These are phyloP conservation scores for Paraplagusia blochii DNA, from an alignment of 2,113 vertebrate genomes.

Conservation along the genomic window DNA sequence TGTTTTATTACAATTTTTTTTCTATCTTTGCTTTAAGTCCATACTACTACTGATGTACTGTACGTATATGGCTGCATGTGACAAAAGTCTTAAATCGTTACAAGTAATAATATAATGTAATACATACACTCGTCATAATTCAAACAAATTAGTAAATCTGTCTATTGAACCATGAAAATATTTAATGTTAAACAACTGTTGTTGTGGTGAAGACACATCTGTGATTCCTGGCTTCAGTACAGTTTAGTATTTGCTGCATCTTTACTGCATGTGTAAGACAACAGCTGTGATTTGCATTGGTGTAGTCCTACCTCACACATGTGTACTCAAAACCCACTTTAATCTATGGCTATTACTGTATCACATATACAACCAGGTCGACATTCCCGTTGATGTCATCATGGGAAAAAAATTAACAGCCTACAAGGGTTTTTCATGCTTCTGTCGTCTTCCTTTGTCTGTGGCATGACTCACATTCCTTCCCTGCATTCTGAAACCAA, in stretches of 20 bases:
- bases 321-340: not conserved
- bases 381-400: not conserved
- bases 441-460: not conserved
- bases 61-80: no score
- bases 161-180: no score
- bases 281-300: not conserved
- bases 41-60: no score
- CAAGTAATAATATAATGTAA: no score
- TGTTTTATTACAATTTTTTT: no score
- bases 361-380: not conserved
- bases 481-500: not conserved
- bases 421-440: not conserved
- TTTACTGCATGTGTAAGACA: not conserved
- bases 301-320: constrained; percentile 2
- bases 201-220: not conserved
- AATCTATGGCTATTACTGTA: no score
- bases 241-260: not conserved
- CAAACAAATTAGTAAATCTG: no score
- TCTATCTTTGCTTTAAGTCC: no score
- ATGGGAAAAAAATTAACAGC: no score
- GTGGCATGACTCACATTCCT: constrained; percentile 20
- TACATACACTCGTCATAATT: no score
- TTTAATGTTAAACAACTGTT: no score
- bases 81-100: no score
- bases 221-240: not conserved